A percentile compares a stretch with the other conserved stretches of the same genome.
These are phyloP conservation scores for Nycticorax nycticorax DNA, from an alignment of 2,113 vertebrate genomes.

Conservation along the genomic window DNA sequence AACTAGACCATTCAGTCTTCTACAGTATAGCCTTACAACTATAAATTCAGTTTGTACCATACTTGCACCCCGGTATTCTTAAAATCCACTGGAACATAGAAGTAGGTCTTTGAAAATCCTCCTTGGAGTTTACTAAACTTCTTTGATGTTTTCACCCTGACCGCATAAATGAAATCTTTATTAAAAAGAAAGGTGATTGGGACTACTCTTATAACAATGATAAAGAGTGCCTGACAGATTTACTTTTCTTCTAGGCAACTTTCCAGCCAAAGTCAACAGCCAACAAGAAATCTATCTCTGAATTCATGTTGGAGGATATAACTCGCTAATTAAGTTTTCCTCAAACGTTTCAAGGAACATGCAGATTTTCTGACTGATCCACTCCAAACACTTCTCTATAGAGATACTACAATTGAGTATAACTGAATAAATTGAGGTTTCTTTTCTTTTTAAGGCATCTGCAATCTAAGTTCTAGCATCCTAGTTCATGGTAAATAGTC, in stretches of 20 bases:
- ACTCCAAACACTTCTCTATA: neutral
- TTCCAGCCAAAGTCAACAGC: conserved; percentile 12
- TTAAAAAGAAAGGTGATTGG: neutral
- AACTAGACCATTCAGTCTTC: neutral
- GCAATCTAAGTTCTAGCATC: neutral
- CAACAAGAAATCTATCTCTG: neutral
- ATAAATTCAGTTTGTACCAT: neutral
- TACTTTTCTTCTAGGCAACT: neutral
- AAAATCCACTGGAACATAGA: neutral
- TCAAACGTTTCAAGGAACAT: neutral
- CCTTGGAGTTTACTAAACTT: neutral
- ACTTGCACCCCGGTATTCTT: neutral
- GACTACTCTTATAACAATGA: neutral
- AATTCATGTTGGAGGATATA: neutral
- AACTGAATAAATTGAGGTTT: neutral
- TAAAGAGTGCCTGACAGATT: neutral
- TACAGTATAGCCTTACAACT: neutral
- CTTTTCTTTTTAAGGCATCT: neutral
- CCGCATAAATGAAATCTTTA: neutral
- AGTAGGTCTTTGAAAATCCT: neutral
- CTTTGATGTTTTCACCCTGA: neutral
- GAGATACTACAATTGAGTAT: neutral
- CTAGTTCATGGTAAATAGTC: neutral
- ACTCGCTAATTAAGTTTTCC: neutral
- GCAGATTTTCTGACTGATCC: neutral